A percentile compares a stretch with the other conserved stretches of the same genome.
Conservation (phyloP, 2,113 vertebrate genomes). For the Suncus etruscus region DNA sequence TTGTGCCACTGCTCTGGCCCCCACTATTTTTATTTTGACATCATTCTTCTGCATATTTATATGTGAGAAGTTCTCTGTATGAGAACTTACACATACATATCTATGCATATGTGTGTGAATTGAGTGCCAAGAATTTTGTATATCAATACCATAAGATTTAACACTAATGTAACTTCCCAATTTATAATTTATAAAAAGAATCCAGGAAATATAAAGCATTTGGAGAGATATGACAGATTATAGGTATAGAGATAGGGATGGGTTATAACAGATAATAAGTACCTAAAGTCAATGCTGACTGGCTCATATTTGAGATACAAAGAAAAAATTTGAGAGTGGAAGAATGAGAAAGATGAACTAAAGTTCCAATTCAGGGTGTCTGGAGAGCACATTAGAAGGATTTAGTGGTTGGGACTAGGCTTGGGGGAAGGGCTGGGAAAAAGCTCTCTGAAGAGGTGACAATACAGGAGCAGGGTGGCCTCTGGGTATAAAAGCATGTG, state of each 20-base stretch:
- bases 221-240: background rate
- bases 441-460: too few relatives aligned
- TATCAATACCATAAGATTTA: too few relatives aligned
- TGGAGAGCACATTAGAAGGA: background rate
- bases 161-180: too few relatives aligned
- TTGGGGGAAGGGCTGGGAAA: background rate
- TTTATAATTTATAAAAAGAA: too few relatives aligned
- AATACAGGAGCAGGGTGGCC: background rate
- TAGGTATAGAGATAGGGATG: too few relatives aligned
- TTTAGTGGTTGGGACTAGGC: background rate
- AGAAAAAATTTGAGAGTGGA: background rate
- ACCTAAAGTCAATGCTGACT: background rate
- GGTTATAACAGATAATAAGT: too few relatives aligned
- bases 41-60: background rate
- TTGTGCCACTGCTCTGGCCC: too few relatives aligned
- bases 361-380: background rate
- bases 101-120: too few relatives aligned
- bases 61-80: background rate
- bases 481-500: background rate
- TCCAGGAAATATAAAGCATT: background rate
- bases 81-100: background rate
- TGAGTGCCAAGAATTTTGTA: too few relatives aligned
- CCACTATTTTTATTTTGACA: too few relatives aligned
- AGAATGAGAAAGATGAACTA: background rate
- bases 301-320: background rate